Evolutionary conservation across 2,888 invertebrate genomes (phyloP), one percentile per base, ranked within the genome.

Genomic region (Acronicta leporina): DNA sequence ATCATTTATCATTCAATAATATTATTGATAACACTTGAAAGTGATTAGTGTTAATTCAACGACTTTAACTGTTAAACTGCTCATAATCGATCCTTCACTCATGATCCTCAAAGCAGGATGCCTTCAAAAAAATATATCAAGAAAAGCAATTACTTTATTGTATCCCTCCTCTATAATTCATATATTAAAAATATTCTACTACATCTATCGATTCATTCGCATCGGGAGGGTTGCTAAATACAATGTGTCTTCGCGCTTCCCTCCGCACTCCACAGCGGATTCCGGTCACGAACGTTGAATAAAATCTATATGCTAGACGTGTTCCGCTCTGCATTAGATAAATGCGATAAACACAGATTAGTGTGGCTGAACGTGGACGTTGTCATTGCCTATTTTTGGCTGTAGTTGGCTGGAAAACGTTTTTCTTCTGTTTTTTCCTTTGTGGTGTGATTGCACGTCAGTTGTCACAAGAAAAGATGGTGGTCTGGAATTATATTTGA

Each of bases 241-340:
- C 81, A 81, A 81, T 81, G 83, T 80, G 81, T 84, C 82, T 81
- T 79, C 60, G 45, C 40, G 58, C 56, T 72, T 73, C 74, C 71
- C 78, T 72, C 70, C 55, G 68, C 73, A 65, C 65, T 57, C 53
- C 48, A 54, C 55, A 53, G 15, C 44, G 52, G 50, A 85, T 84
- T 83, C 85, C 52, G 56, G 79, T 82, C 86, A 84, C 83, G 85
- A 73, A 44, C 68, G 50, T 70, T 52, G 73, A 78, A 77, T 81
- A 80, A 79, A 80, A 81, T 81, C 82, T 83, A 84, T 82, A 82
- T 79, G 77, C 67, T 80, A 65, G 75, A 82, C 85, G 85, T 81
- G 85, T 63, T 62, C 66, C 68, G 68, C 59, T 68, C 60, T 57
- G 60, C 71, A 64, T 75, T 77, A 79, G 63, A 73, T 67, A 79